phyloP scores from a whole-genome alignment of 1,140 invertebrate species.

The Ceratoteleas bidentatus region DNA sequence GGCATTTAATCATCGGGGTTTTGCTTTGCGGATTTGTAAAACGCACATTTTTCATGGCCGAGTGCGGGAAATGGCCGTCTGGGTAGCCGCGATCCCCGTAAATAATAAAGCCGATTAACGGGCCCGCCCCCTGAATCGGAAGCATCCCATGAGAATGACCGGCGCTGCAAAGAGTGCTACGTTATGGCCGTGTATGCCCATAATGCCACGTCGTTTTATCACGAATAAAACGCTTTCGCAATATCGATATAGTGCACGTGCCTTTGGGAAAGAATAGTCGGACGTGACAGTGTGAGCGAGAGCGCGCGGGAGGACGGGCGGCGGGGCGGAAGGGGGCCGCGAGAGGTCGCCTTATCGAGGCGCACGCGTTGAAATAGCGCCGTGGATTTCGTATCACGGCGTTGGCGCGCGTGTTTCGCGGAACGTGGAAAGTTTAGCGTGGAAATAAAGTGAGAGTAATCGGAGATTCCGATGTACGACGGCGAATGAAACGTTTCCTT shows the following conservation, averaged over 20 bases:
- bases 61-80: constrained; percentile 25
- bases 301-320: background rate
- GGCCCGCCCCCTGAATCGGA: constrained; percentile 17
- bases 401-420: constrained; percentile 29
- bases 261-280: constrained; percentile 48
- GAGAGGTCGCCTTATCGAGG: constrained; percentile 38
- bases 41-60: constrained; percentile 17
- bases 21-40: constrained; percentile 20
- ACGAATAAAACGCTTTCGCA: constrained; percentile 60
- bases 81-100: constrained; percentile 63
- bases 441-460: constrained; percentile 50
- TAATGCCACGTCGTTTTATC: constrained; percentile 56
- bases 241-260: constrained; percentile 62
- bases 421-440: constrained; percentile 39
- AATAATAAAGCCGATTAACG: constrained; percentile 71
- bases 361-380: constrained; percentile 37
- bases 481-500: constrained; percentile 41
- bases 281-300: constrained; percentile 27
- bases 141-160: constrained; percentile 51
- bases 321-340: background rate
- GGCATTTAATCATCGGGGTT: constrained; percentile 7
- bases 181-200: constrained; percentile 39
- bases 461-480: constrained; percentile 31
- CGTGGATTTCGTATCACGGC: constrained; percentile 48
- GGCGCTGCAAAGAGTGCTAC: constrained; percentile 28